phyloP scores from a whole-genome alignment of 2,113 vertebrate genomes.

The Jacana jacana region DNA sequence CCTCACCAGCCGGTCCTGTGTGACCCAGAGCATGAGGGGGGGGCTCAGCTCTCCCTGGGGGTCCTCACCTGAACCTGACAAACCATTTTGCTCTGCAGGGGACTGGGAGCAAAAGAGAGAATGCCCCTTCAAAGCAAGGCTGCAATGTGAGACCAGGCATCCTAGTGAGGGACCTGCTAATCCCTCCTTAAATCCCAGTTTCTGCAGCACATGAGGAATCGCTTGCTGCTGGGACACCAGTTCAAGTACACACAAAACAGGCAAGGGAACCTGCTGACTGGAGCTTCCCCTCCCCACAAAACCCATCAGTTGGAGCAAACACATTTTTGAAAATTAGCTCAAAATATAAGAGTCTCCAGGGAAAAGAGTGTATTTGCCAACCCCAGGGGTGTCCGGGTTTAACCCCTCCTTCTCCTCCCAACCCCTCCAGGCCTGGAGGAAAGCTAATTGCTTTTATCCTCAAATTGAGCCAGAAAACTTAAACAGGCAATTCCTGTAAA shows the following conservation, averaged over 20 bases:
- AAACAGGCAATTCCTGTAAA: background rate
- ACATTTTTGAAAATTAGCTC: background rate
- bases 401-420: background rate
- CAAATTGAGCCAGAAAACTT: background rate
- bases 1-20: conserved; percentile 66
- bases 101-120: conserved; percentile 81
- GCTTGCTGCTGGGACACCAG: background rate
- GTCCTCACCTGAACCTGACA: conserved; percentile 75
- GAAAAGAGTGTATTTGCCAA: background rate
- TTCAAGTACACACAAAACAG: background rate
- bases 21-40: conserved; percentile 58
- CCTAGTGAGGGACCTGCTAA: background rate
- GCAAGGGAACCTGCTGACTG: background rate
- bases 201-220: background rate
- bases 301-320: background rate
- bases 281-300: background rate
- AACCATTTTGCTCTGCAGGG: conserved; percentile 77
- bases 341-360: background rate
- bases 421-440: background rate
- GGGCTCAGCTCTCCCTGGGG: conserved; percentile 72
- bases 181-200: background rate
- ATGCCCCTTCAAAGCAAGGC: conserved; percentile 73
- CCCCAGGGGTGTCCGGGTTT: background rate
- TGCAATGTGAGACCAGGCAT: background rate
- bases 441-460: background rate